phyloP scores from a whole-genome alignment of 2,113 vertebrate species.

The Chlorodrepanis virens region DNA sequence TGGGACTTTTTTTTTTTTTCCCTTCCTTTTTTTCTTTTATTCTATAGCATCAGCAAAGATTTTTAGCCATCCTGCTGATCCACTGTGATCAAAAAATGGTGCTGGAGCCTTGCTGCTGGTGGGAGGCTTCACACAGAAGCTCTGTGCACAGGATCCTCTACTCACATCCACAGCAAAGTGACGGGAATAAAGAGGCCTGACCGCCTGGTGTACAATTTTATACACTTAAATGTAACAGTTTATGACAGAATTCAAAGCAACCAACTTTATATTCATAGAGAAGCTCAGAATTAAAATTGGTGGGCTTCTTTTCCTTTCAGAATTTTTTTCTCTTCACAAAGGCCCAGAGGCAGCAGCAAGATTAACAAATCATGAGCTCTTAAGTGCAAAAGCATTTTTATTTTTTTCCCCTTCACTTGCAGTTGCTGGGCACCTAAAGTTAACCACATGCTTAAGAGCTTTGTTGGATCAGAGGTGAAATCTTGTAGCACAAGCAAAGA shows the following conservation, averaged over 20 bases:
- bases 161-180: not conserved
- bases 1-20: not conserved
- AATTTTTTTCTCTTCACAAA: not conserved
- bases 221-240: not conserved
- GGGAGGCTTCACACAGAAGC: not conserved
- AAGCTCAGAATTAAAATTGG: not conserved
- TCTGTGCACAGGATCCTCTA: not conserved
- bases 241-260: not conserved
- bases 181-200: not conserved
- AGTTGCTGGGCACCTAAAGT: not conserved
- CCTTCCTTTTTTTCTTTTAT: rapidly evolving
- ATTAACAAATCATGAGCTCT: not conserved
- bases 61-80: not conserved
- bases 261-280: not conserved
- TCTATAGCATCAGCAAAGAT: not conserved
- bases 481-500: not conserved
- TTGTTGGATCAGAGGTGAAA: not conserved
- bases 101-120: not conserved
- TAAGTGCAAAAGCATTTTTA: not conserved
- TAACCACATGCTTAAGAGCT: not conserved
- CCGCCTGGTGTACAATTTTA: not conserved
- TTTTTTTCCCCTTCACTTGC: not conserved
- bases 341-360: not conserved
- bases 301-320: not conserved
- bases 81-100: not conserved